Evolutionary conservation across 2,888 invertebrate species (phyloP).

Genomic region (Aporophyla lueneburgensis): DNA sequence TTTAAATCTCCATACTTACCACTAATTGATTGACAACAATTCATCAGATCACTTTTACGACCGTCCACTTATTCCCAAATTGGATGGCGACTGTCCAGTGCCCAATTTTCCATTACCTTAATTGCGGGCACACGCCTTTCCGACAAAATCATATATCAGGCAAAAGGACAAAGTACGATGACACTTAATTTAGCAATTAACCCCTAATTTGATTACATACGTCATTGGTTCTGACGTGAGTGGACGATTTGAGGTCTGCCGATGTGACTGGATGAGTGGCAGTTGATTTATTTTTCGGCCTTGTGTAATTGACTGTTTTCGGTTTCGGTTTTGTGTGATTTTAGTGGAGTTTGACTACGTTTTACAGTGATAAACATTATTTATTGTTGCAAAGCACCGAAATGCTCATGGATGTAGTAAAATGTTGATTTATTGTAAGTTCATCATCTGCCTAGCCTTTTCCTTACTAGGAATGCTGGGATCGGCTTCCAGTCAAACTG

Average conservation of each 20-base stretch:
- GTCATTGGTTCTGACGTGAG: conserved; percentile 78
- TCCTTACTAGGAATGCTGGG: no score
- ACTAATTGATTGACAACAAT: conserved; percentile 68
- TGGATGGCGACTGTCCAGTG: conserved; percentile 42
- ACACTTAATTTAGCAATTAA: conserved; percentile 90
- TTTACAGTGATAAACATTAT: neutral
- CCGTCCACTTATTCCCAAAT: conserved; percentile 60
- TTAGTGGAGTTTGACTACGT: neutral
- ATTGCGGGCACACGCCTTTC: conserved; percentile 83
- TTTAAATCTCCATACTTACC: conserved; percentile 37
- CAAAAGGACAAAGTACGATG: conserved; percentile 83
- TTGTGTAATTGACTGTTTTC: conserved; percentile 28
- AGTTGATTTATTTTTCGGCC: conserved; percentile 50
- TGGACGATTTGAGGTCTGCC: conserved; percentile 67
- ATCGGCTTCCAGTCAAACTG: no score
- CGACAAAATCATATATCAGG: conserved; percentile 86
- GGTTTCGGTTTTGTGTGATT: conserved; percentile 8
- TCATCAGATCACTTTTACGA: conserved; percentile 61
- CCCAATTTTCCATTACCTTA: conserved; percentile 74
- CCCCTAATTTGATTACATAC: conserved; percentile 89
- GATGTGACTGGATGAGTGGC: conserved; percentile 37
- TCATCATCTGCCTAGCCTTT: no score
- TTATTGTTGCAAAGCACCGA: neutral
- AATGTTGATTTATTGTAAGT: neutral
- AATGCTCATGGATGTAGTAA: neutral